Conservation (phyloP, 2,113 vertebrate species). For the Sialia sialis region DNA sequence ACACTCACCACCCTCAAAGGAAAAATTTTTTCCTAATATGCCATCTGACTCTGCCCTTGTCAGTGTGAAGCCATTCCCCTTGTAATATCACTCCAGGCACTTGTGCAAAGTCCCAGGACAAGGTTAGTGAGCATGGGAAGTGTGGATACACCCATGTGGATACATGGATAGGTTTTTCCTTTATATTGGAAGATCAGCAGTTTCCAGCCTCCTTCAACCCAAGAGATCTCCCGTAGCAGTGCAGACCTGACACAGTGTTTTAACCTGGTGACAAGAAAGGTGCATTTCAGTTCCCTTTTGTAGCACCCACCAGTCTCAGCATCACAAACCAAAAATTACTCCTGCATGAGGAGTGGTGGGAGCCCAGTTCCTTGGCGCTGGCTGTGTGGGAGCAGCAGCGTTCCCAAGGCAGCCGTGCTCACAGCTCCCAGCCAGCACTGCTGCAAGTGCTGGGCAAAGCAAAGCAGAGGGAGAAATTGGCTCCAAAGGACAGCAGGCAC, state of each 20-base stretch:
- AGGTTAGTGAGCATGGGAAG: background rate
- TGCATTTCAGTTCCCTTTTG: background rate
- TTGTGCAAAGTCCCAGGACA: background rate
- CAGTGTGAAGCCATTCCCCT: background rate
- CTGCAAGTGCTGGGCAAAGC: background rate
- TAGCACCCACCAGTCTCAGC: background rate
- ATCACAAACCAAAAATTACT: background rate
- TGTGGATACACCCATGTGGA: accelerated
- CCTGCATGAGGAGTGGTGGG: background rate
- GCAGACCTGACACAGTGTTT: background rate
- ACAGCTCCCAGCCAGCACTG: background rate
- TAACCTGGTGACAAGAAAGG: background rate
- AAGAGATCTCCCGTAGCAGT: background rate
- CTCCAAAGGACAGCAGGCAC: background rate
- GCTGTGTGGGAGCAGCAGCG: background rate
- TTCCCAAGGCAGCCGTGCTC: constrained; percentile 2
- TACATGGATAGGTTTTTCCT: background rate
- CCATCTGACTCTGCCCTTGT: background rate
- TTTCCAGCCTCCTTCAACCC: background rate
- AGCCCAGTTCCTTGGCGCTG: background rate
- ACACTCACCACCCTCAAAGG: background rate
- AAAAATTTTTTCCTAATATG: background rate
- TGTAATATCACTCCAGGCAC: background rate
- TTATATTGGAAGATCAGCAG: background rate
- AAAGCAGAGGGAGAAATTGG: background rate